Percentiles rank a stretch among this genome's conserved stretches.
Conservation (phyloP, 2,888 invertebrate genomes). For the Cataglyphis rosenhaueri region DNA sequence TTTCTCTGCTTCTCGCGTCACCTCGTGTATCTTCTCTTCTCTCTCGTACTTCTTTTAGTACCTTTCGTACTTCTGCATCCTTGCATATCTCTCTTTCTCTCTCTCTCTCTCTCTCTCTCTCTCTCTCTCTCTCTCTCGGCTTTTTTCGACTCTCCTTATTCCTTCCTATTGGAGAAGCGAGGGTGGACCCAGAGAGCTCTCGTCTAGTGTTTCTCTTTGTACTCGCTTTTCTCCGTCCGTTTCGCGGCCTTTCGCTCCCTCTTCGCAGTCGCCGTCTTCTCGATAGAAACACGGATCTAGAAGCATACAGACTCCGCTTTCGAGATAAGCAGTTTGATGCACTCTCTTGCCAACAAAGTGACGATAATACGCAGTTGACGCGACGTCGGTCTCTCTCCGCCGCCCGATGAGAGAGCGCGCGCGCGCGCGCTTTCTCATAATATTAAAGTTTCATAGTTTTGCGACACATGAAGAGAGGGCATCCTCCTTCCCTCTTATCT, state of each 20-base stretch:
- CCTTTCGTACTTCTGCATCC: slow-evolving; percentile 21
- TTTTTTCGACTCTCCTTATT: slow-evolving; percentile 10
- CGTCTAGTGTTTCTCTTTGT: slow-evolving; percentile 49
- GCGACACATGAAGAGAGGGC: slow-evolving; percentile 59
- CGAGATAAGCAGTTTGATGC: slow-evolving; percentile 67
- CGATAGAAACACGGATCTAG: slow-evolving; percentile 28
- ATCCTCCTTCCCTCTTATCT: slow-evolving; percentile 8
- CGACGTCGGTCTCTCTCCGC: slow-evolving; percentile 24
- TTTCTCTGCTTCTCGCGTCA: slow-evolving; percentile 20
- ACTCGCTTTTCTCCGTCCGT: neutral
- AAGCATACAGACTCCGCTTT: slow-evolving; percentile 22
- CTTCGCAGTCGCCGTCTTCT: slow-evolving; percentile 8
- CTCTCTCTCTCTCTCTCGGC: neutral
- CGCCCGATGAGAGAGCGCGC: slow-evolving; percentile 26
- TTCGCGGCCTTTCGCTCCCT: neutral
- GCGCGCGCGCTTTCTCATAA: slow-evolving; percentile 56
- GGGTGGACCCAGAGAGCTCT: slow-evolving; percentile 38
- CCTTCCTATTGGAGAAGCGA: slow-evolving; percentile 43
- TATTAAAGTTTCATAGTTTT: slow-evolving; percentile 80
- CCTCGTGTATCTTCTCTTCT: neutral
- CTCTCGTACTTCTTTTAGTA: neutral
- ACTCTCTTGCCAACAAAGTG: slow-evolving; percentile 61
- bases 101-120: slow-evolving; percentile 15
- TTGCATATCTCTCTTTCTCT: slow-evolving; percentile 3
- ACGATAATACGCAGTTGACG: slow-evolving; percentile 58